Conservation (phyloP, 2,888 invertebrate genomes). For the Drosophila planitibia region DNA sequence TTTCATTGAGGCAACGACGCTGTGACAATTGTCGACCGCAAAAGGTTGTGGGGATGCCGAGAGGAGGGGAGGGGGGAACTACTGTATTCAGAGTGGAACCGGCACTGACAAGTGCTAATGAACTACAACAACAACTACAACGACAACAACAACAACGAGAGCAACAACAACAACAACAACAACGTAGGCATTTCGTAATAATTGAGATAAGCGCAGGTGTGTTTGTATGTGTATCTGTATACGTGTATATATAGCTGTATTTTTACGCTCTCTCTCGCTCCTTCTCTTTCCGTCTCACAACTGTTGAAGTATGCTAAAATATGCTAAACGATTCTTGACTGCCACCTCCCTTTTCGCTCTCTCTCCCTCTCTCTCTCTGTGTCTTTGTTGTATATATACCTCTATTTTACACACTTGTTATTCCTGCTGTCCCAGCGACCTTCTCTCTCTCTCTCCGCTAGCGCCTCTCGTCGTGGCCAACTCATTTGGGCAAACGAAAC, state of each 20-base stretch:
- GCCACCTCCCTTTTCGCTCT: conserved; percentile 4
- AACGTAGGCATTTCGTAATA: conserved; percentile 63
- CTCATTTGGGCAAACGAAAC: conserved; percentile 76
- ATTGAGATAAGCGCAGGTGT: conserved; percentile 57
- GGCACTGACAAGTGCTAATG: conserved; percentile 75
- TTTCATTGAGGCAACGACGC: conserved; percentile 61
- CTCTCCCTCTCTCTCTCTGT: conserved; percentile 13
- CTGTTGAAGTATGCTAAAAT: conserved; percentile 68
- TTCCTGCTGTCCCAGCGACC: conserved; percentile 30
- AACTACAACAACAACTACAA: conserved; percentile 51
- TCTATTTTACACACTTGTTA: conserved; percentile 37
- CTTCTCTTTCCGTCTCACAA: conserved; percentile 37
- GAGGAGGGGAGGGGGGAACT: conserved; percentile 10
- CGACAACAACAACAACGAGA: conserved; percentile 11
- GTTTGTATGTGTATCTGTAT: conserved; percentile 4
- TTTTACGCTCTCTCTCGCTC: not conserved
- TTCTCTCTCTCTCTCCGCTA: not conserved
- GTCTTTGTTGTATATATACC: not conserved
- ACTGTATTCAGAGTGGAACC: conserved; percentile 55
- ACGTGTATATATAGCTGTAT: conserved; percentile 1
- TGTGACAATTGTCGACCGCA: conserved; percentile 58
- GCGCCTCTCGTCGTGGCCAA: not conserved
- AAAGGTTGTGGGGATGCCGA: not conserved
- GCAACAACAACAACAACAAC: conserved; percentile 6
- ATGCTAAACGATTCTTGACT: conserved; percentile 70